Evolutionary conservation across 2,888 invertebrate genomes (phyloP), one percentile per base, ranked within the genome.

Genomic region (Trichopoda pennipes): DNA sequence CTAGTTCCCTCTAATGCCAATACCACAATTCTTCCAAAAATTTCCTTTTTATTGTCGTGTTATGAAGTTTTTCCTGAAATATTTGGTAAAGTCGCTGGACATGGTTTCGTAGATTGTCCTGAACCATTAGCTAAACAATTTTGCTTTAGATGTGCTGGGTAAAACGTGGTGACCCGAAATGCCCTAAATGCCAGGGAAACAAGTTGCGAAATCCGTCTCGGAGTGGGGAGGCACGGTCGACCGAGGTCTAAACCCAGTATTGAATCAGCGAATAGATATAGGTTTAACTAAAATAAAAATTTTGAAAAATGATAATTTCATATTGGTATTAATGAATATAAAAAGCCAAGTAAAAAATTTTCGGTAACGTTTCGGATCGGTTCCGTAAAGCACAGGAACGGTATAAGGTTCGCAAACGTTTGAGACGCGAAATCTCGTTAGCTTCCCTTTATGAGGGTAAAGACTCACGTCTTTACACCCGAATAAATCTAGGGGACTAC

Each of bases 141-240:
- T 38, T 60, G 38, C 16, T 60, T 21, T 17, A 32, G 23, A 3
- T 63, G 17, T 47, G 63, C 47, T 9, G 9, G 16, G 0, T 17
- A 12, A 4, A 28, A 63, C 10, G 28, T 28, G 9, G 63, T 63
- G 10, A 23, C 47, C 10, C 63, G 0, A 63, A 47, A 10, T 63
- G 47, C 17, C 63, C 63, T 0, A 47, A 28, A 1, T 63, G 63
- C 28, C 63, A 47, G 47, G 47, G 47, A 47, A 63, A 63, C 47
- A 28, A n/a, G 47, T 10, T 6, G 16, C 53, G 8, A 16, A 53
- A 53, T 23, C n/a, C 53, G 53, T 23, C 53, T 16, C 53, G 53
- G 16, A 28, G 23, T 53, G 53, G 53, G 23, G 23, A 53, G 53
- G 16, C 53, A 23, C 23, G 53, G n/a, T 53, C 53, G 23, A 53